Conservation (phyloP, 2,888 invertebrate species). For the Latrodectus hesperus region DNA sequence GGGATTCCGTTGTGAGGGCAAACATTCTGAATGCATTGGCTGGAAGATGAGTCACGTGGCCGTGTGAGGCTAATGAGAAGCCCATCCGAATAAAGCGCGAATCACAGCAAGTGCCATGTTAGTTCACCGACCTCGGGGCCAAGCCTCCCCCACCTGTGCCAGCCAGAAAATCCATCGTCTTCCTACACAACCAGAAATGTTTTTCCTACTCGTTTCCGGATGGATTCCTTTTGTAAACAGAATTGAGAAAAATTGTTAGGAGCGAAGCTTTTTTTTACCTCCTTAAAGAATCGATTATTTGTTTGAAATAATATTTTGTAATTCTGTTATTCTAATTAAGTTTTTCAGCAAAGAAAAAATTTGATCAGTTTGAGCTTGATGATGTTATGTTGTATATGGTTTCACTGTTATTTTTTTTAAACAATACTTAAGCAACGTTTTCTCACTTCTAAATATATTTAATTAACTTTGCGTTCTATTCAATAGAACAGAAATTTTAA, state of each 20-base stretch:
- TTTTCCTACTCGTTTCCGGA: conserved; percentile 20
- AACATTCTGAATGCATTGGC: too few relatives aligned
- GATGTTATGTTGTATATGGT: too few relatives aligned
- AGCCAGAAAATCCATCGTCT: conserved; percentile 1
- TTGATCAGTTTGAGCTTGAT: too few relatives aligned
- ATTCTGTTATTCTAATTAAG: too few relatives aligned
- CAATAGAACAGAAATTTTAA: too few relatives aligned
- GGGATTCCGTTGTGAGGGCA: too few relatives aligned
- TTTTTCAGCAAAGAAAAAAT: too few relatives aligned
- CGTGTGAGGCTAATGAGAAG: not conserved
- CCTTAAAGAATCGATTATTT: not conserved
- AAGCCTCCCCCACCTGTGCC: conserved; percentile 6
- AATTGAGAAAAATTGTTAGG: not conserved
- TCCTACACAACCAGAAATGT: conserved; percentile 5
- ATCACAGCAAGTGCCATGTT: conserved; percentile 24
- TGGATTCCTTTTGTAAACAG: conserved; percentile 17
- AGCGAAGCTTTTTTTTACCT: not conserved
- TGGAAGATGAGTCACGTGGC: not conserved
- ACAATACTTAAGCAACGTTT: too few relatives aligned
- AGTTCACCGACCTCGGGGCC: conserved; percentile 13
- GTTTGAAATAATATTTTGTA: too few relatives aligned
- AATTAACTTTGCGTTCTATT: too few relatives aligned
- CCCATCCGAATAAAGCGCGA: conserved; percentile 36
- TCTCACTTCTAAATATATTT: too few relatives aligned
- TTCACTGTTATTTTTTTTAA: too few relatives aligned